These are phyloP conservation scores for Piprites chloris DNA, from an alignment of 2,113 vertebrate genomes.

Conservation along the genomic window DNA sequence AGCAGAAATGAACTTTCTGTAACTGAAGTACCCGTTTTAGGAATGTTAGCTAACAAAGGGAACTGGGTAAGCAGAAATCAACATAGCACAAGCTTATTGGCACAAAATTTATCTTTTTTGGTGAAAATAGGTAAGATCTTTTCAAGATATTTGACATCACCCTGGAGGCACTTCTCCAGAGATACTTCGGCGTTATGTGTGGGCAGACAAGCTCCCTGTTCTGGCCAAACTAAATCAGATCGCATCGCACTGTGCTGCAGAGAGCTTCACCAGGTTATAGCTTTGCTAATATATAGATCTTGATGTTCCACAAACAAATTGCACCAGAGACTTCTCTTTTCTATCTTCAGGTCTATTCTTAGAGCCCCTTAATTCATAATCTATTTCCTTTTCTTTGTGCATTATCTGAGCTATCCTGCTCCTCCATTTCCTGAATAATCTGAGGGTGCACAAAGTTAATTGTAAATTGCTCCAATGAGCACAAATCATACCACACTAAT, in stretches of 20 bases:
- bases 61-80: background rate
- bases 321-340: background rate
- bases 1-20: background rate
- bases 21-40: background rate
- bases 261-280: background rate
- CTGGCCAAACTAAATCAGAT: background rate
- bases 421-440: conserved; percentile 10
- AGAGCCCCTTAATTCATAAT: background rate
- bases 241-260: background rate
- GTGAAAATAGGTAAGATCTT: background rate
- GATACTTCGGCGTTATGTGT: background rate
- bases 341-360: background rate
- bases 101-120: background rate
- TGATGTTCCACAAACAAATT: background rate
- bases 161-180: background rate
- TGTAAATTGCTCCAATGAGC: background rate
- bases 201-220: background rate
- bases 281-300: background rate
- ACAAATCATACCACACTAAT: background rate
- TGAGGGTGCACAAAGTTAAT: background rate
- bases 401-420: background rate
- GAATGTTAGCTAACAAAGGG: background rate
- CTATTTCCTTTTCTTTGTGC: background rate
- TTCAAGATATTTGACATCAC: background rate
- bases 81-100: background rate